Conservation (phyloP, 2,797 vertebrate genomes). For the Siniperca scherzeri region DNA sequence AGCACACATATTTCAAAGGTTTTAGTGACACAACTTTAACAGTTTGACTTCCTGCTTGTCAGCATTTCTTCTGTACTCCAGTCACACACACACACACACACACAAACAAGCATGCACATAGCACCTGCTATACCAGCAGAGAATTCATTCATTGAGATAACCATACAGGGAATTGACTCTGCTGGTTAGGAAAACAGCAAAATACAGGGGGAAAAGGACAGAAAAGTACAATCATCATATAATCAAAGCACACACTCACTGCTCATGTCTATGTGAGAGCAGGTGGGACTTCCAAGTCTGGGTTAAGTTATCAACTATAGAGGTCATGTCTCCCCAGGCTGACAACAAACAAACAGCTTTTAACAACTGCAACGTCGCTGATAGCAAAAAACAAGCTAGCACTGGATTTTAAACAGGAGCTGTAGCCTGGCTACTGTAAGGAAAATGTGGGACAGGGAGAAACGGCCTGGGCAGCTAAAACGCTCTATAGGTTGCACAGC, state of each 20-base stretch:
- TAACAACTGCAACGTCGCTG: constrained; percentile 28
- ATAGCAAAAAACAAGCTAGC: constrained; percentile 6
- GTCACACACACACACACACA: constrained; percentile 19
- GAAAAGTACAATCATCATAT: constrained; percentile 24
- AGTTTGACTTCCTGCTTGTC: constrained; percentile 64
- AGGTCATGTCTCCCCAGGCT: constrained; percentile 44
- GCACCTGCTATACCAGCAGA: constrained; percentile 45
- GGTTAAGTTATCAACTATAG: constrained; percentile 18
- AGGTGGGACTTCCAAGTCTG: constrained; percentile 46
- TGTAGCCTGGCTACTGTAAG: constrained; percentile 8
- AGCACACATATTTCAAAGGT: constrained; percentile 30
- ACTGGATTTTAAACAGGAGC: constrained; percentile 17
- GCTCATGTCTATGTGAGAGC: constrained; percentile 27
- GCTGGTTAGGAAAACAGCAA: constrained; percentile 1
- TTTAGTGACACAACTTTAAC: constrained; percentile 60
- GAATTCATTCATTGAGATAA: constrained; percentile 44
- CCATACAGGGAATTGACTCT: not conserved
- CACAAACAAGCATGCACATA: constrained; percentile 4
- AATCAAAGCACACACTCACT: constrained; percentile 23
- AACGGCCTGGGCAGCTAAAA: constrained; percentile 24
- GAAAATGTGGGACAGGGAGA: constrained; percentile 30
- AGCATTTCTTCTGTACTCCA: constrained; percentile 65
- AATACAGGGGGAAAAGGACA: not conserved
- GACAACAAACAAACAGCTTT: constrained; percentile 46
- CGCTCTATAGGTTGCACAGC: not conserved